Base-by-base conservation (phyloP, 1,140 invertebrate genomes). In the Ceratina australensis region DNA sequence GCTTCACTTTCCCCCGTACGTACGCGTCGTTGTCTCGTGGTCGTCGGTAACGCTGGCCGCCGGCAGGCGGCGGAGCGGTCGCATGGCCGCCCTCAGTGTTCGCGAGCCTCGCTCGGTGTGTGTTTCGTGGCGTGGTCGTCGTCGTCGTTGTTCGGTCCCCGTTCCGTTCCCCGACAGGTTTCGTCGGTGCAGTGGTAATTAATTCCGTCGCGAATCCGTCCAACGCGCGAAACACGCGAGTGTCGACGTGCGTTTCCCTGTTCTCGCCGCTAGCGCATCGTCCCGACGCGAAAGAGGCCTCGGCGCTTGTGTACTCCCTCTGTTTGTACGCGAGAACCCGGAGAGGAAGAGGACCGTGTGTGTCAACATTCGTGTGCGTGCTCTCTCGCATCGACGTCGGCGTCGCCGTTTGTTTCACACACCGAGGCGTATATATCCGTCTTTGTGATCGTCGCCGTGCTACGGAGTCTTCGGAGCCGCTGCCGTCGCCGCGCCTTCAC, bases 61-160 rank as follows among this genome's bases (percentile, higher is more conserved):
- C 89, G 81, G 56, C 26, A 81, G 82, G 84, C 72, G 88, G 85
- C 90, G 90, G 84, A 71, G 22, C 59, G 66, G 63, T 89, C 86
- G 89, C 88, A 89, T 91, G 89, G 90, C 90, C 85, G 90, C 88
- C 85, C 76, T 92, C 90, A 91, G 90, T 92, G 87, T 83, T 90
- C 88, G 79, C 89, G 89, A 89, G 89, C 84, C 89, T 90, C 82
- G 87, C 89, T 90, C 83, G 86, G 88, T 89, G 90, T 79, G 88
- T 89, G 89, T 89, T 87, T 86, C 85, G 79, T 82, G 74, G 66
- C 79, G 72, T 33, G 74, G 20, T 79, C 3, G 63, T 77, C 71
- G 67, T 75, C 66, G 54, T 54, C 33, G 64, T 52, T 13, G 16
- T 20, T 26, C n/a, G 61, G 59, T 47, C 54, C 20, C 20, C 56